Evolutionary conservation across 1,140 invertebrate species (phyloP), one percentile per base, ranked within the genome.

Genomic region (Lordiphosa clarofinis): DNA sequence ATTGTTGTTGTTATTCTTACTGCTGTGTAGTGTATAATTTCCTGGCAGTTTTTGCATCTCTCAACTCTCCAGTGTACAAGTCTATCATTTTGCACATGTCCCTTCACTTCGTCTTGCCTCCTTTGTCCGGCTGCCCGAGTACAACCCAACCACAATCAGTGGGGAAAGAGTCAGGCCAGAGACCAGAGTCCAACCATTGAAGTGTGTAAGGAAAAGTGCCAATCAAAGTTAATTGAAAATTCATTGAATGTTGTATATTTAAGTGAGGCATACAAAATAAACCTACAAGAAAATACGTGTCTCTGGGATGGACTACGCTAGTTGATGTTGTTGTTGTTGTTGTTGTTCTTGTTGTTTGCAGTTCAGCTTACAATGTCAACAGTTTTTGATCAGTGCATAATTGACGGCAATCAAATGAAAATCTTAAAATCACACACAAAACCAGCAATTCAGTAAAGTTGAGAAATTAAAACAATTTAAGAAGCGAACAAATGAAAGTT

Each of bases 151-250:
- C 46, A 11, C 44, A 42, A 31, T 24, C 37, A 55, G 40, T n/a
- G 38, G 56, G 43, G 57, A 50, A 37, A 47, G 49, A 66, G 57
- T 38, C 55, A 71, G 46, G 38, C 39, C 46, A n/a, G n/a, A 73
- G 52, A 56, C 60, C 47, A 48, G 43, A 40, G 56, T 43, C 36
- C 48, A 60, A 59, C 36, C 60, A 66, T 48, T 62, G 60, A 64
- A 67, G 75, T 62, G 60, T 57, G 58, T 73, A 73, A 76, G 76
- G 72, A 82, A 82, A 82, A 82, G 76, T 82, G 76, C 68, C 76
- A 82, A 82, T 82, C 78, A 82, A 82, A 82, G 78, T 84, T 82
- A 78, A 84, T 82, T 82, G 78, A 82, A 82, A 84, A 84, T 82
- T 82, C 76, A 82, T 82, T 82, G 76, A 82, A 82, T 82, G 67